Base-by-base conservation (phyloP, 2,797 vertebrate genomes). In the Anolis apletophallus region DNA sequence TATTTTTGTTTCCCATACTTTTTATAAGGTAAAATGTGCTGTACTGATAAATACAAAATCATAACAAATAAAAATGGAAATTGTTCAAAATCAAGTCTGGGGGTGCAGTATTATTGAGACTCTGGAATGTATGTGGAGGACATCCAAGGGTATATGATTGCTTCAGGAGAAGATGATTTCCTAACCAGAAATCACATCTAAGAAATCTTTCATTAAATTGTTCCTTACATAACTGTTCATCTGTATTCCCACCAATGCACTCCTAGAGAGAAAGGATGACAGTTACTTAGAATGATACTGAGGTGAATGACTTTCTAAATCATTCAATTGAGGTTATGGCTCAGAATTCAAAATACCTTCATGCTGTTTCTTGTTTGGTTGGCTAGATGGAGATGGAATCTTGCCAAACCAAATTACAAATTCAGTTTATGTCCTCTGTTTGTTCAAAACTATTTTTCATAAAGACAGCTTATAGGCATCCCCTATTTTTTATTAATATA, bases 61-160 rank as follows among this genome's bases (percentile, higher is more conserved):
- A 13, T 1, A 67, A 46, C 85, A 90, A 89, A 32, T 90, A 85
- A 92, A 93, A 91, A 88, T 77, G 57, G 68, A 89, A 90, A 87
- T 87, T 87, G 86, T 83, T 19, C 50, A 81, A 86, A 88, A 76
- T 5, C 23, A 89, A 71, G 82, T 86, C 74, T 91, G 87, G 26
- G 61, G 9, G 83, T 84, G 9, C 59, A 87, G 34, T 85, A 21
- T 81, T 88, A 8, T 40, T 81, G 87, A 93, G 85, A 87, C n/a
- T 89, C 36, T 81, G 14, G 46, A 68, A 77, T 78, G 34, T 87
- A 75, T 80, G 14, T 73, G 85, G 69, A 95, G 93, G 94, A 95
- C 94, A 92, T 90, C 59, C 93, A 95, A 95, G 93, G 93, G 52
- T 86, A 88, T 61, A 67, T 59, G 89, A 95, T 90, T 94, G 87